phyloP scores from a whole-genome alignment of 2,888 invertebrate genomes.

The Xestia rhomboidea region DNA sequence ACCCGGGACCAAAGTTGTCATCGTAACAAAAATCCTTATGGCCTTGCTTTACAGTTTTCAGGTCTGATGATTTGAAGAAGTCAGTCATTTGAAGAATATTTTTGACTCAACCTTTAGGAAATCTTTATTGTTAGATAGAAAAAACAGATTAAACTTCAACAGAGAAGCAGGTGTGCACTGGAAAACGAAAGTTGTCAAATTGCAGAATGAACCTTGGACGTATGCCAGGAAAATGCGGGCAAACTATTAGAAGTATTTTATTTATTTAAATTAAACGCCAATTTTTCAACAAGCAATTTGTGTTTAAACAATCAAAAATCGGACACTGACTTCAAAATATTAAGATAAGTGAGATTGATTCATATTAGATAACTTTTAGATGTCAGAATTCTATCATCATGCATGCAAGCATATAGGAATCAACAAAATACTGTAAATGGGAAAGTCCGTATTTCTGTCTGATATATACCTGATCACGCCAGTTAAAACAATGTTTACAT shows the following conservation, averaged over 20 bases:
- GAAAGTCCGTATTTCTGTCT: background rate
- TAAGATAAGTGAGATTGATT: slow-evolving; percentile 29
- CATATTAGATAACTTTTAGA: background rate
- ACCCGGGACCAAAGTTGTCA: background rate
- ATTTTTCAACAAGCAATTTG: slow-evolving; percentile 32
- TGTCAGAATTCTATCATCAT: background rate
- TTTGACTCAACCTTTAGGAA: no score
- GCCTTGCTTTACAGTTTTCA: background rate
- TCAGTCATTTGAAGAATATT: no score
- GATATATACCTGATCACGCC: background rate
- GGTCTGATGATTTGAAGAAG: background rate
- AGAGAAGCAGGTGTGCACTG: slow-evolving; percentile 31
- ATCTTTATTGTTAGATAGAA: background rate
- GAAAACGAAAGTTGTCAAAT: slow-evolving; percentile 45
- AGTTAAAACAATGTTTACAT: background rate
- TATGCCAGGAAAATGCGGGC: slow-evolving; percentile 22
- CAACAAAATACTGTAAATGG: background rate
- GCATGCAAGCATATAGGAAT: background rate
- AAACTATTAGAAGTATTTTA: slow-evolving; percentile 34
- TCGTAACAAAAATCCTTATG: background rate
- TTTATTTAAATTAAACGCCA: slow-evolving; percentile 24
- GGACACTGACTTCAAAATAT: slow-evolving; percentile 35
- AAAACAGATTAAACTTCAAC: slow-evolving; percentile 1
- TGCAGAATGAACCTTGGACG: slow-evolving; percentile 28
- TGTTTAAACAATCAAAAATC: slow-evolving; percentile 20